Conservation (phyloP, 2,797 vertebrate species). For the Megalops cyprinoides region DNA sequence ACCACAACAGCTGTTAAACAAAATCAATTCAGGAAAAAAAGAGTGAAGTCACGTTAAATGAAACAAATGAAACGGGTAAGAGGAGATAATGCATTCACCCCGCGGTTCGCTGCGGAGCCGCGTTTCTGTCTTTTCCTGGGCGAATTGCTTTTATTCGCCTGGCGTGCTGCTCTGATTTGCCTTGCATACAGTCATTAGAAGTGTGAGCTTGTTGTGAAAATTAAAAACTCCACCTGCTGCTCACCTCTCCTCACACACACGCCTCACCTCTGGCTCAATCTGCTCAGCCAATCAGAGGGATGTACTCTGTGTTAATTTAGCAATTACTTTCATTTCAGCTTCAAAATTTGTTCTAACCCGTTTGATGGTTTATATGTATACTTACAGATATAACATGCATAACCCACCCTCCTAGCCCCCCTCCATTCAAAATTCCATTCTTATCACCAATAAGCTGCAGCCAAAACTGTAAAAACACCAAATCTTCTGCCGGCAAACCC, state of each 20-base stretch:
- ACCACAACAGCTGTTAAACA: background rate
- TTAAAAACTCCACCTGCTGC: background rate
- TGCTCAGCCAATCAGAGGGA: background rate
- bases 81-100: background rate
- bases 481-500: too few species aligned
- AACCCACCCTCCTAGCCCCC: too few species aligned
- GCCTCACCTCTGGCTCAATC: background rate
- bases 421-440: too few species aligned
- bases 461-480: too few species aligned
- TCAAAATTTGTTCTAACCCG: too few species aligned
- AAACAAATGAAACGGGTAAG: background rate
- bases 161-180: background rate
- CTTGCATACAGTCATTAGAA: background rate
- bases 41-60: slow-evolving; percentile 14
- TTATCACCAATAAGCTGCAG: too few species aligned
- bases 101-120: background rate
- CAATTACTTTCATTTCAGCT: too few species aligned
- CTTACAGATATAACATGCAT: too few species aligned
- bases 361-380: too few species aligned
- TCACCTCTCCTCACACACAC: background rate
- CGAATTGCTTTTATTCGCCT: slow-evolving; percentile 1
- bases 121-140: background rate
- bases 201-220: too few species aligned
- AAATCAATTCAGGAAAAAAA: slow-evolving; percentile 2
- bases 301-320: too few species aligned